Percentiles rank a stretch among this genome's conserved stretches.
Evolutionary conservation across 2,113 vertebrate species (phyloP).

Genomic region (Peromyscus maniculatus): DNA sequence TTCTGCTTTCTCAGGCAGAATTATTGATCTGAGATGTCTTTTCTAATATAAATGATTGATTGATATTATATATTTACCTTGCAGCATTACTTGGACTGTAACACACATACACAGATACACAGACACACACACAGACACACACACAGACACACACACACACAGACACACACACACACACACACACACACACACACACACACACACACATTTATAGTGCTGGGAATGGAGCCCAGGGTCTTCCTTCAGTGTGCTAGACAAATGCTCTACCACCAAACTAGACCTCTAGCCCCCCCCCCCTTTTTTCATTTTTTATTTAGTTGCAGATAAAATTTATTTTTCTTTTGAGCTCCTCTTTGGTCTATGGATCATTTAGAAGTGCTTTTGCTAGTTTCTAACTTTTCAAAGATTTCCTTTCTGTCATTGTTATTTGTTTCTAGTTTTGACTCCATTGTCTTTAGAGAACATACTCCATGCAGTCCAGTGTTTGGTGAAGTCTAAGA

Average conservation of each 20-base stretch:
- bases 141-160: background rate
- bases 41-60: background rate
- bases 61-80: constrained; percentile 35
- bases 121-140: too few relatives aligned
- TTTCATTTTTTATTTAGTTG: constrained; percentile 15
- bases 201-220: background rate
- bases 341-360: constrained; percentile 29
- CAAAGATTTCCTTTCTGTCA: background rate
- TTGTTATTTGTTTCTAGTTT: background rate
- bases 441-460: background rate
- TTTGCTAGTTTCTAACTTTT: background rate
- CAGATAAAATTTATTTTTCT: constrained; percentile 34
- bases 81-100: background rate
- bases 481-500: background rate
- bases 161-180: background rate
- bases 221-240: background rate
- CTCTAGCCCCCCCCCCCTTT: background rate
- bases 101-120: background rate
- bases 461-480: background rate
- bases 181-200: background rate
- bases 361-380: background rate
- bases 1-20: constrained; percentile 30
- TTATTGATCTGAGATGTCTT: constrained; percentile 36
- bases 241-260: background rate
- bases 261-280: background rate